Conservation (phyloP, 2,888 invertebrate genomes). For the Tetranychus truncatus region DNA sequence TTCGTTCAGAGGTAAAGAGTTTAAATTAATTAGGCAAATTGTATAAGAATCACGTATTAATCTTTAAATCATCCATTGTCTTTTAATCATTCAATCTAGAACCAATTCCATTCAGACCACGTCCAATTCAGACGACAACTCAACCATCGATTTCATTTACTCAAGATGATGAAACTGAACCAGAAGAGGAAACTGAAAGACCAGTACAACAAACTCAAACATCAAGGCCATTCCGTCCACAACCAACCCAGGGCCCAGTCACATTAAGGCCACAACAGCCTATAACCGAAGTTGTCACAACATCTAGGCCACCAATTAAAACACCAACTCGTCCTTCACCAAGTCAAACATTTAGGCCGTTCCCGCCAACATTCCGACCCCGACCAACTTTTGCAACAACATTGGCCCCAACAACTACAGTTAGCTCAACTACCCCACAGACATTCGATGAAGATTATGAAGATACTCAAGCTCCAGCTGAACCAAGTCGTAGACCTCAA, state of each 20-base stretch:
- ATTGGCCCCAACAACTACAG: neutral
- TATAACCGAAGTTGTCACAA: neutral
- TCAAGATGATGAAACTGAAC: neutral
- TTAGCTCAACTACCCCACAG: neutral
- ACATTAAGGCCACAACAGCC: neutral
- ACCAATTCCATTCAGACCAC: neutral
- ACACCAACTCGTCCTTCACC: conserved; percentile 19
- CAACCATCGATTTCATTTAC: neutral
- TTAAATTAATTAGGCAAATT: neutral
- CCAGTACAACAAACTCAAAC: conserved; percentile 19
- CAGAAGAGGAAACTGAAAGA: conserved; percentile 6
- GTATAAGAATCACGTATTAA: neutral
- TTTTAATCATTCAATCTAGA: neutral
- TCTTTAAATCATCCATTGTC: neutral
- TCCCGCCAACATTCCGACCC: conserved; percentile 10
- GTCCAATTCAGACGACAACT: neutral
- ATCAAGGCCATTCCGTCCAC: conserved; percentile 12
- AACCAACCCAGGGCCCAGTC: conserved; percentile 14
- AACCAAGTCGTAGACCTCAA: neutral
- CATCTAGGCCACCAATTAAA: conserved; percentile 10
- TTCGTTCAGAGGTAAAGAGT: neutral
- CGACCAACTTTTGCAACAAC: conserved; percentile 9
- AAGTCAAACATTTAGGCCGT: conserved; percentile 17
- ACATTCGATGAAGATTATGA: conserved; percentile 9
- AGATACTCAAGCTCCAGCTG: conserved; percentile 2